A percentile compares a stretch with the other conserved stretches of the same genome.
phyloP scores from a whole-genome alignment of 2,113 vertebrate species.

The Lamprotornis superbus region DNA sequence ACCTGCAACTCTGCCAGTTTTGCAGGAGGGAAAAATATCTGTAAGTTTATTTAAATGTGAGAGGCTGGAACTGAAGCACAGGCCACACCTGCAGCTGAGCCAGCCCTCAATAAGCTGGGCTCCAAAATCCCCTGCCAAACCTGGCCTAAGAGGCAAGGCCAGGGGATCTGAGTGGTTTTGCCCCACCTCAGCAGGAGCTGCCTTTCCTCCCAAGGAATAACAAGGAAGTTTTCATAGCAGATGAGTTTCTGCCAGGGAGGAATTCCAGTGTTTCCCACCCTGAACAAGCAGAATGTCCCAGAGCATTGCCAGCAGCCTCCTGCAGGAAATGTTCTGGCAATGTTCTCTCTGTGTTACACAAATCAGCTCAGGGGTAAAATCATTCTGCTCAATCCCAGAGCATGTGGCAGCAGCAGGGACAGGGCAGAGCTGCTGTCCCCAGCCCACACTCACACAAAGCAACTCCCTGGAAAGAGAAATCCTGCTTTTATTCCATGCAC shows the following conservation, averaged over 20 bases:
- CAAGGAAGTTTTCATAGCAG: neutral
- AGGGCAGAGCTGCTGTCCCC: neutral
- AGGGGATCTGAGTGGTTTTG: fast-evolving
- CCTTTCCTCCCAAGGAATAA: neutral
- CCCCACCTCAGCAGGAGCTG: neutral
- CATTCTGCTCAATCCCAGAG: fast-evolving
- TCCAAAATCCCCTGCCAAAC: neutral
- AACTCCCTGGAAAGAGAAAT: neutral
- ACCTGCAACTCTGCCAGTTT: neutral
- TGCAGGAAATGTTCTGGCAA: neutral
- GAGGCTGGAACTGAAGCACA: neutral
- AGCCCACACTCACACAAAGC: neutral
- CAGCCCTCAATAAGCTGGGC: neutral
- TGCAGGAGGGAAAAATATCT: neutral
- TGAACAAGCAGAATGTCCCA: neutral
- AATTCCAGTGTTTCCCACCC: neutral
- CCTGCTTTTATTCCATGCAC: neutral
- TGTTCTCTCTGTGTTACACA: neutral
- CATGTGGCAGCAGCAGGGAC: neutral
- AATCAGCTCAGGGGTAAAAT: neutral
- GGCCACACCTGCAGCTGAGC: neutral
- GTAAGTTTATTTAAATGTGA: neutral
- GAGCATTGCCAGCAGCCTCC: neutral
- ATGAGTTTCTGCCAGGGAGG: neutral
- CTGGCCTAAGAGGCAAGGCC: fast-evolving